Evolutionary conservation across 1,140 invertebrate genomes (phyloP).

Genomic region (Carcinoscorpius rotundicauda): DNA sequence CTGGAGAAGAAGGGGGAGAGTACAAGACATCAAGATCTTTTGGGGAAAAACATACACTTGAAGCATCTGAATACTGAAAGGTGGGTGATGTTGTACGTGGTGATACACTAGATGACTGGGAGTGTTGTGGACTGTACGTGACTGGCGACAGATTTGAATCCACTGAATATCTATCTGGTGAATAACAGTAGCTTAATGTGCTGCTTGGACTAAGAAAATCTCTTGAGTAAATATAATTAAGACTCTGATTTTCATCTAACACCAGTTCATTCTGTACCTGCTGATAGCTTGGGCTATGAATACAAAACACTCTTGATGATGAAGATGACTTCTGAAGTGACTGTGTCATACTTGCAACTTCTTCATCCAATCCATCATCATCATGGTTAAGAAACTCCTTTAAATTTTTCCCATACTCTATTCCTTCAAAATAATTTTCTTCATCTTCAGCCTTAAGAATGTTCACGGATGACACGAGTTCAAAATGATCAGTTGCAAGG

Average conservation of each 20-base stretch:
- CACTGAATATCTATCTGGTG: neutral
- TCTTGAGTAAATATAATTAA: neutral
- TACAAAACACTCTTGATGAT: slow-evolving; percentile 2
- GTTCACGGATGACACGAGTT: neutral
- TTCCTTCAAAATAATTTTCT: neutral
- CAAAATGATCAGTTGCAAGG: too few relatives aligned
- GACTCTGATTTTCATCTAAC: neutral
- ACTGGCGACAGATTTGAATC: neutral
- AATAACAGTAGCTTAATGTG: neutral
- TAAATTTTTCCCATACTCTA: too few relatives aligned
- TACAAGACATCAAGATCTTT: too few relatives aligned
- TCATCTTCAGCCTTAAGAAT: neutral
- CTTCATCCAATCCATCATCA: too few relatives aligned
- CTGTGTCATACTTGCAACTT: neutral
- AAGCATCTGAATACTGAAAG: neutral
- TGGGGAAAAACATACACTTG: too few relatives aligned
- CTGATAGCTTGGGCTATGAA: slow-evolving; percentile 1
- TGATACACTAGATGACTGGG: neutral
- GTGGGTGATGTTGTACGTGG: neutral
- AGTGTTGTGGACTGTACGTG: neutral
- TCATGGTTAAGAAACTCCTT: too few relatives aligned
- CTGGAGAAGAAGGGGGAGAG: too few relatives aligned
- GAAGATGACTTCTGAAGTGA: neutral
- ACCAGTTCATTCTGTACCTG: neutral
- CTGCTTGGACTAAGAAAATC: neutral